Evolutionary conservation across 2,113 vertebrate genomes (phyloP).

Genomic region (Scatophagus argus): DNA sequence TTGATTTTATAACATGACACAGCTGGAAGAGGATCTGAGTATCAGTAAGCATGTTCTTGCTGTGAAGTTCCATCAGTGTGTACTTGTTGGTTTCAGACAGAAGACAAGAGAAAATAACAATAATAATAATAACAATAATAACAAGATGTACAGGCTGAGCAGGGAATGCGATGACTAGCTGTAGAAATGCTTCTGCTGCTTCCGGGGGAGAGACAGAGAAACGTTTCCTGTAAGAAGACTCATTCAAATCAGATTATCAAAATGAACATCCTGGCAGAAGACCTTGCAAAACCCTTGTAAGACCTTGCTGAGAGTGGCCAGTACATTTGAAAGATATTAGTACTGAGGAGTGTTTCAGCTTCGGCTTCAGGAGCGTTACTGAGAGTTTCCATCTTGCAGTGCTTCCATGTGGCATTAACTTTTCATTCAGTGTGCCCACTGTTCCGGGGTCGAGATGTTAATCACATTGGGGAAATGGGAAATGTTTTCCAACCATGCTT

Average conservation of each 20-base stretch:
- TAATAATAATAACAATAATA: too few relatives aligned
- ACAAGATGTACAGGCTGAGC: not conserved
- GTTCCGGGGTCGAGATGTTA: not conserved
- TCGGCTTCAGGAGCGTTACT: not conserved
- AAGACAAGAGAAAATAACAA: not conserved
- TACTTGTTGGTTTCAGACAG: conserved; percentile 17
- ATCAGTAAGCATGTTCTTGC: conserved; percentile 17
- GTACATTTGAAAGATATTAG: not conserved
- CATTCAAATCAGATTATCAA: not conserved
- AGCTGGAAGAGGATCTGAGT: not conserved
- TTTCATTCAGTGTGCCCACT: not conserved
- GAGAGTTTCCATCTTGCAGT: not conserved
- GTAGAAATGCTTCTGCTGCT: not conserved
- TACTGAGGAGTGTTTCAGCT: not conserved
- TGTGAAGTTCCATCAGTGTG: conserved; percentile 48
- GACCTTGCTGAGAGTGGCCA: not conserved
- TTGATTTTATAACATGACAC: not conserved
- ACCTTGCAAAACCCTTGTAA: not conserved
- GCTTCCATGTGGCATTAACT: not conserved
- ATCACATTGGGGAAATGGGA: not conserved
- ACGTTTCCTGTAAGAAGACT: not conserved
- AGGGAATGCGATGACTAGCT: not conserved
- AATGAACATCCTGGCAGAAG: not conserved
- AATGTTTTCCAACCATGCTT: not conserved
- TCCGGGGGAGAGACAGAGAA: not conserved